Conservation (phyloP, 2,797 vertebrate species). For the Epinephelus malabaricus region DNA sequence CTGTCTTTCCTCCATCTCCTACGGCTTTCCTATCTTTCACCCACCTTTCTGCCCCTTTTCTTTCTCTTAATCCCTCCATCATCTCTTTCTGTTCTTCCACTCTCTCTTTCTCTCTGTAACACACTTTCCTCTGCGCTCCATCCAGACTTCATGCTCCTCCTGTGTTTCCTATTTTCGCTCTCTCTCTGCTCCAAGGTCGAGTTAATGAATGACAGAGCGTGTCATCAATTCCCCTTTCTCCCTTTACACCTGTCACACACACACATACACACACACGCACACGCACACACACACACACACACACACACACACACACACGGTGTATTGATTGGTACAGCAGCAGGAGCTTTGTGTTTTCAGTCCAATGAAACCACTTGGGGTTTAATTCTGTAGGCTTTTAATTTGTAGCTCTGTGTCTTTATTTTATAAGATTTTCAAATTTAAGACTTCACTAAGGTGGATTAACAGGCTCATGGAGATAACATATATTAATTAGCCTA, state of each 20-base stretch:
- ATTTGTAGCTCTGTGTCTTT: background rate
- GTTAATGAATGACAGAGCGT: conserved; percentile 67
- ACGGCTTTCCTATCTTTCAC: background rate
- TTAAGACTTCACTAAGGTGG: background rate
- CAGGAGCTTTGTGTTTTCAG: conserved; percentile 19
- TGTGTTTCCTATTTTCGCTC: conserved; percentile 25
- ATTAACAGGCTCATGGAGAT: background rate
- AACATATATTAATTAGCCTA: background rate
- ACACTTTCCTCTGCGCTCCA: background rate
- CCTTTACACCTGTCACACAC: conserved; percentile 46
- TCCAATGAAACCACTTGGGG: background rate
- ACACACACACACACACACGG: conserved; percentile 23
- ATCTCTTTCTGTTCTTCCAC: background rate
- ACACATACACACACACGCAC: conserved; percentile 13
- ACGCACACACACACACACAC: conserved; percentile 23
- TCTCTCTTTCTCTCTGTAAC: conserved; percentile 14
- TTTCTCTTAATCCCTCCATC: background rate
- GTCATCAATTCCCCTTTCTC: conserved; percentile 63
- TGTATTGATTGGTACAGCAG: conserved; percentile 42
- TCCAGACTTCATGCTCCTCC: conserved; percentile 12
- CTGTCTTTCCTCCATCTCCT: conserved; percentile 18
- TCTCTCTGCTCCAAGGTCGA: conserved; percentile 53
- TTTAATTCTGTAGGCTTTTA: conserved; percentile 21
- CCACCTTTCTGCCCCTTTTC: background rate
- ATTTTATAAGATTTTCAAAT: background rate